Percentiles rank a stretch among this genome's conserved stretches.
These are phyloP conservation scores for Camarhynchus parvulus DNA, from an alignment of 2,113 vertebrate species.

Conservation along the genomic window DNA sequence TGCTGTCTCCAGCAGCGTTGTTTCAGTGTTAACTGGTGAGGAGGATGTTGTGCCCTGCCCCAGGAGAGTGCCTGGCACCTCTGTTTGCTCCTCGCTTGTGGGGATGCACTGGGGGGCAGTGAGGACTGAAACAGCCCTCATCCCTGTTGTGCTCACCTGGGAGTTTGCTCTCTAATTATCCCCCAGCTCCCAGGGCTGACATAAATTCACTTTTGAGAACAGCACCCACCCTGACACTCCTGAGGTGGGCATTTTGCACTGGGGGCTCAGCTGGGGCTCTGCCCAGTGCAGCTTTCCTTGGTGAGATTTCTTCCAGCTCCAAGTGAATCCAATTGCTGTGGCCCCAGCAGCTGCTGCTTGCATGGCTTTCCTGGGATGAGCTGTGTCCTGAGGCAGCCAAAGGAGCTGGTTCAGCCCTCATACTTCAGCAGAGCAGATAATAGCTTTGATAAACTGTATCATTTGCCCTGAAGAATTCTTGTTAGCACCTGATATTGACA, in stretches of 20 bases:
- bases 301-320: not conserved
- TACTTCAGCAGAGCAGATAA: not conserved
- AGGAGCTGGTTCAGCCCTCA: not conserved
- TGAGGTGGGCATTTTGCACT: not conserved
- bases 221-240: not conserved
- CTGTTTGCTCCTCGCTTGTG: not conserved
- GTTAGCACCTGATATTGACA: not conserved
- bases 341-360: not conserved
- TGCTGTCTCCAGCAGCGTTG: accelerated
- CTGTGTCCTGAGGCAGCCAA: not conserved
- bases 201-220: not conserved
- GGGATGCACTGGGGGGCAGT: not conserved
- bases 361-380: not conserved
- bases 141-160: not conserved
- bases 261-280: not conserved
- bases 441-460: not conserved
- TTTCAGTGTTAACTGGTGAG: not conserved
- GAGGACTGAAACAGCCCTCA: accelerated
- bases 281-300: not conserved
- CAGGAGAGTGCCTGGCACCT: not conserved
- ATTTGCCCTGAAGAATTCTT: not conserved
- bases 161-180: not conserved
- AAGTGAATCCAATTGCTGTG: not conserved
- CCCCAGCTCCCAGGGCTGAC: not conserved
- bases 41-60: not conserved